These are phyloP conservation scores for Eledona agricola DNA, from an alignment of 2,888 invertebrate species.

Conservation along the genomic window DNA sequence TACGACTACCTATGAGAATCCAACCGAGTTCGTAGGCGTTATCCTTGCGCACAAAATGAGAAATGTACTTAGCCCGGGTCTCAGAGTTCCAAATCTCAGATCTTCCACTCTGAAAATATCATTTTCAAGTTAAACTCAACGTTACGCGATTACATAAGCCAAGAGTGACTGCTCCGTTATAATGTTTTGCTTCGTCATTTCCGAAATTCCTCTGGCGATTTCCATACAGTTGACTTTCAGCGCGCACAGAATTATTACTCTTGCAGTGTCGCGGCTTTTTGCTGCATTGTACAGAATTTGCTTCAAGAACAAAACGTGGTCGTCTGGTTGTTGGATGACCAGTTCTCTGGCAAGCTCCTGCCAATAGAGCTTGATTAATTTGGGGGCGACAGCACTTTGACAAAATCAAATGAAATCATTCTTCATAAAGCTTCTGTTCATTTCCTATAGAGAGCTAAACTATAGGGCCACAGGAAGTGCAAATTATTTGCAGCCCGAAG, in stretches of 20 bases:
- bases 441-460: too few relatives aligned
- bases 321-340: constrained; percentile 68
- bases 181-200: constrained; percentile 52
- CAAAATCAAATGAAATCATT: too few relatives aligned
- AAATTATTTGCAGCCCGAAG: too few relatives aligned
- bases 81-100: constrained; percentile 39
- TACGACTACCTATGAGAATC: constrained; percentile 57
- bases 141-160: constrained; percentile 7
- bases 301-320: constrained; percentile 72
- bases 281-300: constrained; percentile 65
- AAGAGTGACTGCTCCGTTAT: constrained; percentile 47
- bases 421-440: too few relatives aligned
- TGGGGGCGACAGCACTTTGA: too few relatives aligned
- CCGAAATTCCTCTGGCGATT: constrained; percentile 53
- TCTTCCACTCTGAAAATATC: constrained; percentile 21
- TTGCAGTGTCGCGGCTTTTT: constrained; percentile 64
- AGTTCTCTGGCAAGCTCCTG: constrained; percentile 71
- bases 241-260: constrained; percentile 67
- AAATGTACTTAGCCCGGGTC: constrained; percentile 54
- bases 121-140: constrained; percentile 8
- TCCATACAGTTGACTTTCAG: constrained; percentile 61
- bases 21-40: constrained; percentile 57
- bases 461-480: too few relatives aligned
- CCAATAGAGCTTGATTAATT: too few relatives aligned
- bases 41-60: constrained; percentile 54